Evolutionary conservation across 2,888 invertebrate genomes (phyloP).

Genomic region (Ornithoptera priamus): DNA sequence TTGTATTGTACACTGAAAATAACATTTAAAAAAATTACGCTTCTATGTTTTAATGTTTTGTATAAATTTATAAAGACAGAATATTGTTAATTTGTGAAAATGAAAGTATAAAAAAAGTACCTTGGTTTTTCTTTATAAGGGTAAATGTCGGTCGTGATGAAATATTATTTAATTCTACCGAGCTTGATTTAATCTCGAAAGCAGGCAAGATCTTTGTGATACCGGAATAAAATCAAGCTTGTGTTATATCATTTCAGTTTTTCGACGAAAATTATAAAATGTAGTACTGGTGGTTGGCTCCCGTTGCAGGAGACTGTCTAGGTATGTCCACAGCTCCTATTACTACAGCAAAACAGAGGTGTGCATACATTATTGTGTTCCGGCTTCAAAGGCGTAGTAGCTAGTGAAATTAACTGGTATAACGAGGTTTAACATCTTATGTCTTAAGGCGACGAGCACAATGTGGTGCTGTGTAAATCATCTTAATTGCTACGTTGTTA

Average conservation of each 20-base stretch:
- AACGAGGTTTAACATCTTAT: no score
- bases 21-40: neutral
- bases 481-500: no score
- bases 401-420: no score
- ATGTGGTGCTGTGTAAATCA: no score
- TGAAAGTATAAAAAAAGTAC: neutral
- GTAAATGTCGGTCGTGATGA: constrained; percentile 5
- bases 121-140: constrained; percentile 4
- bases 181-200: constrained; percentile 15
- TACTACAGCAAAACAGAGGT: no score
- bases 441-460: no score
- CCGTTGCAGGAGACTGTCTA: neutral
- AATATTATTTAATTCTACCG: constrained; percentile 17
- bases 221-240: constrained; percentile 12
- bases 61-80: neutral
- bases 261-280: neutral
- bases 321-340: no score
- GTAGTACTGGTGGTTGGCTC: neutral
- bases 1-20: no score
- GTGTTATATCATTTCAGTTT: constrained; percentile 3
- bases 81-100: neutral
- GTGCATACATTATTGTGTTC: no score
- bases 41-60: neutral
- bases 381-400: no score
- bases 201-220: constrained; percentile 5